phyloP scores from a whole-genome alignment of 2,113 vertebrate genomes.

The Tilapia sparmanii region DNA sequence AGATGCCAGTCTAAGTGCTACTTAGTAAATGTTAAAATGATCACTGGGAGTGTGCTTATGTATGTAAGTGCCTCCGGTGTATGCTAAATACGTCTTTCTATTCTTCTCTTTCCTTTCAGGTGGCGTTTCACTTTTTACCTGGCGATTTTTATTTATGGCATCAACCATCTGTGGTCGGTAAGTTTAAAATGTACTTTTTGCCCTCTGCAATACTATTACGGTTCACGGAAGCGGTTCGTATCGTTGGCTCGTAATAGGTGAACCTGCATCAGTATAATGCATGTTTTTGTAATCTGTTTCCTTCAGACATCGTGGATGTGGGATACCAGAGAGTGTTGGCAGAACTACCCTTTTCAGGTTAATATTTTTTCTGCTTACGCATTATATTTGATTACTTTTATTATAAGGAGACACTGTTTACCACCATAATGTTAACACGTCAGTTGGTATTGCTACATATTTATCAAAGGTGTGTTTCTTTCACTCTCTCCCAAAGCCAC shows the following conservation, averaged over 20 bases:
- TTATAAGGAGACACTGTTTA: background rate
- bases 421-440: background rate
- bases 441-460: background rate
- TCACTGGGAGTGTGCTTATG: background rate
- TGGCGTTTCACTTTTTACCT: conserved; percentile 92
- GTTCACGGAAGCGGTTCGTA: background rate
- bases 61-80: background rate
- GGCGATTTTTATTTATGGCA: conserved; percentile 85
- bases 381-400: background rate
- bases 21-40: background rate
- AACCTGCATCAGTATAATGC: background rate
- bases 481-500: conserved; percentile 67
- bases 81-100: background rate
- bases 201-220: background rate
- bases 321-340: conserved; percentile 88
- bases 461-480: conserved; percentile 30
- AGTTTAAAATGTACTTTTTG: conserved; percentile 42
- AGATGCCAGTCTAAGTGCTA: background rate
- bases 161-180: conserved; percentile 87
- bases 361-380: background rate
- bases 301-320: conserved; percentile 87
- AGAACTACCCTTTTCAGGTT: conserved; percentile 90
- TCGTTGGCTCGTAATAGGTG: background rate
- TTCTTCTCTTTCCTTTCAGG: conserved; percentile 68
- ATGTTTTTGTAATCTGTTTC: background rate